These are phyloP conservation scores for Urocolius indicus DNA, from an alignment of 2,113 vertebrate species.

Conservation along the genomic window DNA sequence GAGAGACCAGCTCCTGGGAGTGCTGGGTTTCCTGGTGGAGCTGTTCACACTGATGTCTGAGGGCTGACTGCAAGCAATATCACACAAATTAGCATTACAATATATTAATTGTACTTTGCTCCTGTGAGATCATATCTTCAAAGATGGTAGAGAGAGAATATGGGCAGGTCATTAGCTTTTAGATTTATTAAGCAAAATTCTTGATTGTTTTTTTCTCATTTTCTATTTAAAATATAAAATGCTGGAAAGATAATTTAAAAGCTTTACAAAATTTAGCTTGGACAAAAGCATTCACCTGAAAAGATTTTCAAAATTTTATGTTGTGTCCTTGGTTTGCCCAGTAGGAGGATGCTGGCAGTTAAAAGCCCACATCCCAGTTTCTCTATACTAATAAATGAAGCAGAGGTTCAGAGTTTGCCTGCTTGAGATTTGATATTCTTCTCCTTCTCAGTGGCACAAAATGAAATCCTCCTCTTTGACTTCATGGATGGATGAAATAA, in stretches of 20 bases:
- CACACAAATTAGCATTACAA: neutral
- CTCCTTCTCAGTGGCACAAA: neutral
- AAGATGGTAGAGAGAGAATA: neutral
- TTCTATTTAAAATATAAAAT: neutral
- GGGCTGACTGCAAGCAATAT: neutral
- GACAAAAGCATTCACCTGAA: neutral
- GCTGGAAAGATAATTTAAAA: neutral
- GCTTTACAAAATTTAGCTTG: neutral
- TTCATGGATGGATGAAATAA: neutral
- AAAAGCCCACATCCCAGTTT: neutral
- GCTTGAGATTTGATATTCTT: neutral
- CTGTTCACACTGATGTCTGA: fast-evolving
- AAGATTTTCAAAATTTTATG: neutral
- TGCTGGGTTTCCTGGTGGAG: neutral
- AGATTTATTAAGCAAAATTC: neutral
- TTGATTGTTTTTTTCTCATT: neutral
- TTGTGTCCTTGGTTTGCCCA: neutral
- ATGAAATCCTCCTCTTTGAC: neutral
- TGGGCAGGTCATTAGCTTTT: neutral
- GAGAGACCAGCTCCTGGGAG: neutral
- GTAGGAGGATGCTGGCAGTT: neutral
- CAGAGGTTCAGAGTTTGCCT: neutral
- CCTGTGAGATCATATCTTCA: neutral
- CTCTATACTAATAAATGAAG: neutral
- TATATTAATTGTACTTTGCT: neutral